These are phyloP conservation scores for Drosophila bunnanda DNA, from an alignment of 2,888 invertebrate genomes.

Conservation along the genomic window DNA sequence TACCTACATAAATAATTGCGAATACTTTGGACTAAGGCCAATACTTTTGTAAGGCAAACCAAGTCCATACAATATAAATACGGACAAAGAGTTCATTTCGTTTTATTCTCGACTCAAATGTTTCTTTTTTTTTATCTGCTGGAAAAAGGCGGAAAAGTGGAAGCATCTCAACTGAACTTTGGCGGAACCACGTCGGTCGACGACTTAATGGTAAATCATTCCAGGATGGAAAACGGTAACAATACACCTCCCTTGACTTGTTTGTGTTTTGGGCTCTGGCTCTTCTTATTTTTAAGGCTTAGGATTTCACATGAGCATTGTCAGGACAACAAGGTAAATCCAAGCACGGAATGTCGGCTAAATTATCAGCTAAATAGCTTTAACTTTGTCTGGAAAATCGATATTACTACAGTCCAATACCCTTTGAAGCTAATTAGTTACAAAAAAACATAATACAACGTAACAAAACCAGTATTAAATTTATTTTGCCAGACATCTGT, in stretches of 20 bases:
- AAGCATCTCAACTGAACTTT: conserved; percentile 14
- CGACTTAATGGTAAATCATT: conserved; percentile 16
- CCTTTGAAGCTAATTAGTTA: not conserved
- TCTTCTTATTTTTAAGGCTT: conserved; percentile 45
- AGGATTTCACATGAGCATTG: conserved; percentile 52
- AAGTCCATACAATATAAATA: conserved; percentile 55
- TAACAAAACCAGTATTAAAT: no score
- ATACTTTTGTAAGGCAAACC: conserved; percentile 22
- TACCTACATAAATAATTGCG: not conserved
- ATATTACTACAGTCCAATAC: not conserved
- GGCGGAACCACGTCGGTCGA: conserved; percentile 26
- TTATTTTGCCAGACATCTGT: no score
- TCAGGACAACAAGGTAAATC: conserved; percentile 45
- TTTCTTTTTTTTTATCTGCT: conserved; percentile 23
- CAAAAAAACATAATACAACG: no score
- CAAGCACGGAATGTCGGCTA: conserved; percentile 49
- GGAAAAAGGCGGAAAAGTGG: conserved; percentile 19
- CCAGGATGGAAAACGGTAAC: not conserved
- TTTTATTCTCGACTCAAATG: conserved; percentile 20
- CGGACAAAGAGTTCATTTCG: conserved; percentile 38
- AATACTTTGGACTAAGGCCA: conserved; percentile 54
- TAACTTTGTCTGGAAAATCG: not conserved
- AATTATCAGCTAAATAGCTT: conserved; percentile 62
- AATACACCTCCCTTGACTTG: conserved; percentile 33
- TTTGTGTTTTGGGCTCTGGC: conserved; percentile 32